Evolutionary conservation across 2,797 vertebrate species (phyloP).

Genomic region (Melanotaenia nigrans): DNA sequence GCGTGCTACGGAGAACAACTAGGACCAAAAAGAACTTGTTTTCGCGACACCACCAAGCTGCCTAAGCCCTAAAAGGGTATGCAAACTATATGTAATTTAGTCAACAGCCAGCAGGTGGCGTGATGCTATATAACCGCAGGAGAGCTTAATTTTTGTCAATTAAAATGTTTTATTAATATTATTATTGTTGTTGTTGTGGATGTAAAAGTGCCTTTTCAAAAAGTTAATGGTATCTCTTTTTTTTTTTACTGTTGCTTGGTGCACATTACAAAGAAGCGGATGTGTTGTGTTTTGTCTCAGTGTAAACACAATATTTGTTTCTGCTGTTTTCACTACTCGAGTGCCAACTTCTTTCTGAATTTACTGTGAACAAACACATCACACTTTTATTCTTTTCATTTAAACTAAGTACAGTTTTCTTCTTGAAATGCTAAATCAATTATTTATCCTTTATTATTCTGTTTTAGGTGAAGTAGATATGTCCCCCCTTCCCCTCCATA

Average conservation of each 20-base stretch:
- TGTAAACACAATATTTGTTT: no score
- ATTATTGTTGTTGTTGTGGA: not conserved
- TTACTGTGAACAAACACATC: not conserved
- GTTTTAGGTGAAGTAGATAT: not conserved
- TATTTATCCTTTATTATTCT: not conserved
- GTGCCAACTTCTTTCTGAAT: not conserved
- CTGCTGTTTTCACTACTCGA: not conserved
- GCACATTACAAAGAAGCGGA: no score
- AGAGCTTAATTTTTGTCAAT: not conserved
- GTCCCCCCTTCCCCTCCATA: not conserved
- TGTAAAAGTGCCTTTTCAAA: not conserved
- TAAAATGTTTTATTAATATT: not conserved
- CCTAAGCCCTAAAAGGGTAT: fast-evolving
- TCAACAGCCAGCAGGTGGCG: not conserved
- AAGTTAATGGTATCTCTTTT: not conserved
- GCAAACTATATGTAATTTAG: not conserved
- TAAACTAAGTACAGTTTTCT: not conserved
- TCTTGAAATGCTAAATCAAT: not conserved
- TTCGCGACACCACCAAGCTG: no score
- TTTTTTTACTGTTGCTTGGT: no score
- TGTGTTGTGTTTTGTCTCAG: no score
- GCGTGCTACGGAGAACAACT: constrained; percentile 61
- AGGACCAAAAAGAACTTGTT: constrained; percentile 38
- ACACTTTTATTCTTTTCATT: not conserved
- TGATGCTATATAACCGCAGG: not conserved